A percentile compares a stretch with the other conserved stretches of the same genome.
Evolutionary conservation across 2,797 vertebrate species (phyloP).

Genomic region (Hirundo rustica): DNA sequence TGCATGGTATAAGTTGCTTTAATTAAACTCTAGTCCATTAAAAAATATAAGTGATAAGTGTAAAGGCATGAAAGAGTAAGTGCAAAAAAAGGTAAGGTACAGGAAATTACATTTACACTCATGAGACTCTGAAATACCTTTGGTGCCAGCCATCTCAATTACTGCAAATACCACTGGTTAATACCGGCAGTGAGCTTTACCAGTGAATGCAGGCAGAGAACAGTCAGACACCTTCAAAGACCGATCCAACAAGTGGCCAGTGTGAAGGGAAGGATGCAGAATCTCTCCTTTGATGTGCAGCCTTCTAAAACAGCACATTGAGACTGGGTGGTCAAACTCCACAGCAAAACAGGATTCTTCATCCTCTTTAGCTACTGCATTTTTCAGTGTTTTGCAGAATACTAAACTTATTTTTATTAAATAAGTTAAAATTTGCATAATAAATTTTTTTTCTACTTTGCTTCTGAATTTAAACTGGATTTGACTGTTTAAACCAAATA

Average conservation of each 20-base stretch:
- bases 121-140: not conserved
- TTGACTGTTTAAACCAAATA: not conserved
- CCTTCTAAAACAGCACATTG: not conserved
- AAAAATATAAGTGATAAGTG: not conserved
- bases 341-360: not conserved
- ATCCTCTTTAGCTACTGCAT: not conserved
- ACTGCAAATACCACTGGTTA: not conserved
- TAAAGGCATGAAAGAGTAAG: not conserved
- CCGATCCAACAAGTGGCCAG: not conserved
- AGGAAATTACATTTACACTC: not conserved
- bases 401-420: not conserved
- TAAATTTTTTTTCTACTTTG: not conserved
- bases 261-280: not conserved
- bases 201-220: not conserved
- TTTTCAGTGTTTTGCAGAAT: not conserved
- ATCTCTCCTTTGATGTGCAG: not conserved
- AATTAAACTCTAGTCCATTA: not conserved
- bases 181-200: not conserved
- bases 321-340: slow-evolving; percentile 30
- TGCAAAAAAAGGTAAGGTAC: not conserved
- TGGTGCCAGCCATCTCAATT: not conserved
- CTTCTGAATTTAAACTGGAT: not conserved
- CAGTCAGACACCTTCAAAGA: not conserved
- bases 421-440: not conserved
- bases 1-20: not conserved